Base-by-base conservation (phyloP, 2,113 vertebrate genomes). In the Grammomys surdaster region DNA sequence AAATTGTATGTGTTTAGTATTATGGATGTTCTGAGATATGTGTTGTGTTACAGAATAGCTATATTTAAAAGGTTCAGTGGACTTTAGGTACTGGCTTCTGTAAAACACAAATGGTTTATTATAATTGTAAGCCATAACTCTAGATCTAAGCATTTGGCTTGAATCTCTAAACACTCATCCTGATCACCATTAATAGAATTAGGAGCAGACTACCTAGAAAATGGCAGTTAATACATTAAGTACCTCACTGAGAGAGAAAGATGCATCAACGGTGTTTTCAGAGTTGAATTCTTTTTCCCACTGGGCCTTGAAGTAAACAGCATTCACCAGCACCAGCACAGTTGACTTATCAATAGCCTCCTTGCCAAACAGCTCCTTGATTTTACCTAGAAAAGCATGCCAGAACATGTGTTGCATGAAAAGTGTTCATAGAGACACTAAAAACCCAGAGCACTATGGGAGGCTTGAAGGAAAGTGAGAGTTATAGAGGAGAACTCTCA, bases 221-320 rank as follows among this genome's bases (percentile, higher is more conserved):
- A 33, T 31, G 1, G 2, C 7, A 5, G 20, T 65, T 73, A 31
- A 51, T 1, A 31, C 3, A 26, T 33, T 58, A 40, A 10, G 10
- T 98, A 99, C 99, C 99, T 99, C 85, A 75, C 96, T 99, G 81
- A 99, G 60, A 98, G 97, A 98, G 96, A 99, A 99, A 26, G 98
- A 93, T 90, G 98, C 99, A 91, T 99, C 99, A 77, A 98, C 98
- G 33, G 99, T 99, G 70, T 99, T 95, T 76, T 98, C 90, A 46
- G 82, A 90, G 36, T 99, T 93, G 97, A 99, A 99, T 72, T 96
- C 97, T 36, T 96, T 90, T 96, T 97, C 97, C 99, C 99, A 99
- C 65, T 98, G 99, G 95, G 99, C 99, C 97, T 99, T 99, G 98
- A 99, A 99, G 97, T 99, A 99, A 96, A 99, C 98, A 13, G 99